Percentiles rank a stretch among this genome's conserved stretches.
phyloP scores from a whole-genome alignment of 2,113 vertebrate genomes.

The Nannospalax galili region DNA sequence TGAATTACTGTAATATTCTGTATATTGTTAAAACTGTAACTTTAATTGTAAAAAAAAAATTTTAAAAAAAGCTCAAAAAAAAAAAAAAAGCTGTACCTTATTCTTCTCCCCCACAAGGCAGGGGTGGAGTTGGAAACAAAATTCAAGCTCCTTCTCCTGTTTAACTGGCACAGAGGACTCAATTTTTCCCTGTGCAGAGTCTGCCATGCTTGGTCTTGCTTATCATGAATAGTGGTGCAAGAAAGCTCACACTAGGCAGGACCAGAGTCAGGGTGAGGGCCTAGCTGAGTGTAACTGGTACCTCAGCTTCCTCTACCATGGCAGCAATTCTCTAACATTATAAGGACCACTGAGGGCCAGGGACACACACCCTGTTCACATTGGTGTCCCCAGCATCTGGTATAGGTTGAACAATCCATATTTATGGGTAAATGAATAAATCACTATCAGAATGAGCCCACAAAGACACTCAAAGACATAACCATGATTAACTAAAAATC shows the following conservation, averaged over 20 bases:
- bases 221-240: neutral
- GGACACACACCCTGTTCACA: neutral
- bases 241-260: neutral
- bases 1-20: no score
- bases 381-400: neutral
- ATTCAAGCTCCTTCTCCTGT: neutral
- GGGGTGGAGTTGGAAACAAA: neutral
- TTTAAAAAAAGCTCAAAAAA: no score
- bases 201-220: neutral
- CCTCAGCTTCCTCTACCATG: rapidly evolving
- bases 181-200: no score
- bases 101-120: rapidly evolving
- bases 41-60: no score
- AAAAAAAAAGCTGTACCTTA: neutral
- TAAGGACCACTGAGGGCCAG: rapidly evolving
- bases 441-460: neutral
- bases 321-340: neutral
- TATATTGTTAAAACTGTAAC: no score
- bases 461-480: neutral
- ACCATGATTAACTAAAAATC: neutral
- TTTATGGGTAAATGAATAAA: neutral
- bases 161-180: neutral
- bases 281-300: no score
- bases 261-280: rapidly evolving
- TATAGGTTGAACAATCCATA: neutral